These are phyloP conservation scores for Oreochromis grahami DNA, from an alignment of 2,797 vertebrate genomes.

Conservation along the genomic window DNA sequence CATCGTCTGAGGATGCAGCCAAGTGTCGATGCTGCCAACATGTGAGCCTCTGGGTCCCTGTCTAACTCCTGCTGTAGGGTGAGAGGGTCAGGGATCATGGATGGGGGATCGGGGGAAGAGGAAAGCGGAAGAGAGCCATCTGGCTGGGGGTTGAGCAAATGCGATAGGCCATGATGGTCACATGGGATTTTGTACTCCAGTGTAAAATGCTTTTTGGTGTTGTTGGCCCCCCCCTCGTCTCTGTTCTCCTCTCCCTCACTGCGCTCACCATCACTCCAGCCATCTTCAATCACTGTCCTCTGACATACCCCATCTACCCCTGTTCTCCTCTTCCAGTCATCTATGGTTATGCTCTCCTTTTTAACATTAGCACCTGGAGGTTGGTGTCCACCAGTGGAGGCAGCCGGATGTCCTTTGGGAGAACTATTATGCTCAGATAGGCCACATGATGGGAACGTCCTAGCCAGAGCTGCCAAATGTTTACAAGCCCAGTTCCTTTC, in stretches of 20 bases:
- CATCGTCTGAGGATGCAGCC: constrained; percentile 84
- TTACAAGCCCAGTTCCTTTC: constrained; percentile 92
- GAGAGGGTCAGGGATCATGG: constrained; percentile 68
- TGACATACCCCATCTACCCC: constrained; percentile 56
- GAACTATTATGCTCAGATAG: constrained; percentile 1
- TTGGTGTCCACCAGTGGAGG: constrained; percentile 36
- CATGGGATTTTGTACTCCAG: constrained; percentile 72
- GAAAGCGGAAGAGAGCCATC: constrained; percentile 70
- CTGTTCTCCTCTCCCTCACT: constrained; percentile 78
- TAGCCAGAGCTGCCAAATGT: constrained; percentile 81
- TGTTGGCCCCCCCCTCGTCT: constrained; percentile 13
- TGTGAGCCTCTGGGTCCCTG: constrained; percentile 82
- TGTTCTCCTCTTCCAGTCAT: constrained; percentile 66
- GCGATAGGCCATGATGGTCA: constrained; percentile 79
- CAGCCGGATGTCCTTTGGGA: background rate
- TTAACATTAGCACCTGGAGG: constrained; percentile 36
- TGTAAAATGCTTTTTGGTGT: constrained; percentile 25
- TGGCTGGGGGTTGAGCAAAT: constrained; percentile 70
- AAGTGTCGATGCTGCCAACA: constrained; percentile 74
- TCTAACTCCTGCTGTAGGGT: constrained; percentile 85
- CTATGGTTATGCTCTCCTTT: constrained; percentile 68
- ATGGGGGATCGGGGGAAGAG: constrained; percentile 67
- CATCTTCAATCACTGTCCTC: constrained; percentile 72
- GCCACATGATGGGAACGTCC: constrained; percentile 65
- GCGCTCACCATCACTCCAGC: constrained; percentile 79